A percentile compares a stretch with the other conserved stretches of the same genome.
These are phyloP conservation scores for Diorhabda carinulata DNA, from an alignment of 1,140 invertebrate species.

Conservation along the genomic window DNA sequence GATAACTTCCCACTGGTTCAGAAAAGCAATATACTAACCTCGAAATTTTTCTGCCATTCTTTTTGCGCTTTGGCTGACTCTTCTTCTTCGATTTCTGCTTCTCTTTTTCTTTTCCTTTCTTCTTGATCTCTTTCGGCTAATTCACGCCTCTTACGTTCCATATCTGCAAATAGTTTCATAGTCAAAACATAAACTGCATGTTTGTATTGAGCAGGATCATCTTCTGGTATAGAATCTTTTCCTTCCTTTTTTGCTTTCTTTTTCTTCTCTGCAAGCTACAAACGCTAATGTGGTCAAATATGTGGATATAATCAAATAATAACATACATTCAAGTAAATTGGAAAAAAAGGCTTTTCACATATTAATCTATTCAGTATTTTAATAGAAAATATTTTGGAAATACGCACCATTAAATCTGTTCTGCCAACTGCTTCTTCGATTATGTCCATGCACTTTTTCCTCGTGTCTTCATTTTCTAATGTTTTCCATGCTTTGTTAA, in stretches of 20 bases:
- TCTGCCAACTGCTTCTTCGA: slow-evolving; percentile 92
- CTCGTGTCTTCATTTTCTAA: slow-evolving; percentile 92
- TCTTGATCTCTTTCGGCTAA: slow-evolving; percentile 86
- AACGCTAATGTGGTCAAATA: slow-evolving; percentile 14
- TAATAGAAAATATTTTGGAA: not conserved
- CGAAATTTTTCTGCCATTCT: slow-evolving; percentile 98
- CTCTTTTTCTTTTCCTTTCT: slow-evolving; percentile 90
- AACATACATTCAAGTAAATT: not conserved
- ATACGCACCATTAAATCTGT: slow-evolving; percentile 85
- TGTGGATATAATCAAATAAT: not conserved
- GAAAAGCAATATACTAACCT: slow-evolving; percentile 54
- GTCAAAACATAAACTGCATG: slow-evolving; percentile 96
- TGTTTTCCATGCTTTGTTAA: slow-evolving; percentile 95
- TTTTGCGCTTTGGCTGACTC: slow-evolving; percentile 83
- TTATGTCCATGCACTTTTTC: slow-evolving; percentile 92
- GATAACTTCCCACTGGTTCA: too few relatives aligned
- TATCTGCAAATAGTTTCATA: slow-evolving; percentile 97
- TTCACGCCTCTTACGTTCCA: slow-evolving; percentile 83
- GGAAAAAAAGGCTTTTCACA: too few relatives aligned
- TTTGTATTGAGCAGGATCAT: slow-evolving; percentile 88
- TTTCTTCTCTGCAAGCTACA: slow-evolving; percentile 86
- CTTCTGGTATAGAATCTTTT: slow-evolving; percentile 84
- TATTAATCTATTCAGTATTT: too few relatives aligned
- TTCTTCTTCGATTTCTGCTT: slow-evolving; percentile 89
- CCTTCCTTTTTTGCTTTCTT: slow-evolving; percentile 95